These are phyloP conservation scores for Festucalex cinctus DNA, from an alignment of 2,113 vertebrate genomes.

Conservation along the genomic window DNA sequence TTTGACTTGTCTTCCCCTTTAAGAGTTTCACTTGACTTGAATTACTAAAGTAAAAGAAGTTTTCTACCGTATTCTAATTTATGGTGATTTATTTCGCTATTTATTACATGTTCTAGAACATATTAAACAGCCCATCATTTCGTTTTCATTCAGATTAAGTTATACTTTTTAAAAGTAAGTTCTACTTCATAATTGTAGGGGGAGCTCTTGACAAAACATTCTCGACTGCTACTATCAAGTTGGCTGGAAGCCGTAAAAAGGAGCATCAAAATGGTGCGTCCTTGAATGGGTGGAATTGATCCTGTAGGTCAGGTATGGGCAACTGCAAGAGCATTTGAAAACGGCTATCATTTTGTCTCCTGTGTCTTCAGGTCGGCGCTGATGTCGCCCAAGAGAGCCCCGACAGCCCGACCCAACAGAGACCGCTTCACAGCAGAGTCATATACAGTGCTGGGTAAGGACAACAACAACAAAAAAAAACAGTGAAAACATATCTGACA, in stretches of 20 bases:
- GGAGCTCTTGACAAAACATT: neutral
- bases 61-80: too few species aligned
- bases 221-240: neutral
- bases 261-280: neutral
- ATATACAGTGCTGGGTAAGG: conserved; percentile 92
- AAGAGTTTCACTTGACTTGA: too few species aligned
- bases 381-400: conserved; percentile 88
- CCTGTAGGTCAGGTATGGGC: neutral
- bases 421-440: conserved; percentile 94
- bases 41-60: too few species aligned
- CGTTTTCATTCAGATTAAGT: neutral
- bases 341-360: neutral
- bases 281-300: neutral
- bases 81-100: neutral
- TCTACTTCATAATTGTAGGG: neutral
- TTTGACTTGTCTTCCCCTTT: too few species aligned
- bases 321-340: neutral
- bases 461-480: neutral
- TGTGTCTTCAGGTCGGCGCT: conserved; percentile 72
- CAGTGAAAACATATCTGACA: neutral
- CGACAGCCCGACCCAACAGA: conserved; percentile 78
- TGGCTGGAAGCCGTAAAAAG: neutral
- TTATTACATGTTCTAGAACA: neutral
- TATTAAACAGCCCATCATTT: neutral
- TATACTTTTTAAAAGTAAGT: neutral